Base-by-base conservation (phyloP, 1,140 invertebrate genomes). In the Ips nitidus region DNA sequence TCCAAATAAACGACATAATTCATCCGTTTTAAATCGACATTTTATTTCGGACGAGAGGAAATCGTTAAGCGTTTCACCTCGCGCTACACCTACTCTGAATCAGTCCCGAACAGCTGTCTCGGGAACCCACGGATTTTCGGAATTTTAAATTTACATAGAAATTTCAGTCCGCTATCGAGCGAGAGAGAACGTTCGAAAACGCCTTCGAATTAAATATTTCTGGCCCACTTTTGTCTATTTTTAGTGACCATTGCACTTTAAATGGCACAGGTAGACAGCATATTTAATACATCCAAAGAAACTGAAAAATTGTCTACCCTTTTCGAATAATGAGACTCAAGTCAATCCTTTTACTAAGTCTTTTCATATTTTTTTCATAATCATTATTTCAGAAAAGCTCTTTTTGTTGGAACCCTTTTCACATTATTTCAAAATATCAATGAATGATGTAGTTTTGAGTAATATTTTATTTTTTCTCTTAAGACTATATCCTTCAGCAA, bases 141-240 rank as follows among this genome's bases (percentile, higher is more conserved):
- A 66, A 66, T 66, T 66, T 59, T 52, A 66, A 66, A 66, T 66
- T 66, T 66, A 66, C 65, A 66, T 66, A 66, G 65, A 66, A 66
- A 66, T 66, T 59, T 66, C 56, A 58, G 52, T 56, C 59, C 56
- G 45, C 65, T 41, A 59, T 50, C 65, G 63, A 53, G n/a, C 3
- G 60, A 40, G 63, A 66, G 63, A 56, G 63, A 66, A 45, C 56
- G 55, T 41, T 45, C 45, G 45, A 66, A 66, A 66, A 66, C 65
- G 65, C 65, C 65, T 66, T 40, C 59, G 60, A 65, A 64, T 70
- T 47, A 64, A 56, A 70, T 66, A 66, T 66, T 66, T 66, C 41
- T 66, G 65, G 65, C 65, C 65, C 65, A 66, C 65, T 64, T 66
- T 65, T 59, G 8, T 57, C 65, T 66, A 66, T 66, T 66, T 66